Conservation (phyloP, 2,888 invertebrate genomes). For the Acrobasis consociella region DNA sequence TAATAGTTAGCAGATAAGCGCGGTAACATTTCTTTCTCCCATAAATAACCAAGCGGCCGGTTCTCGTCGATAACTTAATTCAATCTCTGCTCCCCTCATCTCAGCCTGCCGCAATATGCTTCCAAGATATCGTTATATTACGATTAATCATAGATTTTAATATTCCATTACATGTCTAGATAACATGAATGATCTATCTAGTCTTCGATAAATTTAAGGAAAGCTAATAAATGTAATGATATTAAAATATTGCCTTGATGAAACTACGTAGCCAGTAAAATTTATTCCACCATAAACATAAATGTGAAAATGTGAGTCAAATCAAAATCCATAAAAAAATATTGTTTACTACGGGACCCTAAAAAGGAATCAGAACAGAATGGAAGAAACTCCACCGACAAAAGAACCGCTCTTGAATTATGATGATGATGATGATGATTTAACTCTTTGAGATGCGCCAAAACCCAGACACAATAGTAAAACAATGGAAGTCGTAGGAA, state of each 20-base stretch:
- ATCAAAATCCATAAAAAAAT: too few species aligned
- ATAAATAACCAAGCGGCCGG: constrained; percentile 63
- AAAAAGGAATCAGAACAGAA: too few species aligned
- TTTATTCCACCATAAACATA: too few species aligned
- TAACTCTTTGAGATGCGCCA: too few species aligned
- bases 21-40: constrained; percentile 60
- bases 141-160: constrained; percentile 36
- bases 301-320: too few species aligned
- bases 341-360: too few species aligned
- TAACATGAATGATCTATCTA: neutral
- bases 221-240: neutral
- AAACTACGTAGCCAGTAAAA: too few species aligned
- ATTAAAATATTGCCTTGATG: neutral
- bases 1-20: constrained; percentile 70
- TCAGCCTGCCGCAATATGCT: constrained; percentile 59
- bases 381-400: too few species aligned
- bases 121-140: constrained; percentile 52
- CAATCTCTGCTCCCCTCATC: constrained; percentile 74
- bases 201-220: neutral
- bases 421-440: too few species aligned
- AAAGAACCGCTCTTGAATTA: too few species aligned
- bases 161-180: neutral
- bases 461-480: too few species aligned
- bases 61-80: constrained; percentile 72
- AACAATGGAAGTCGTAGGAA: too few species aligned